Base-by-base conservation (phyloP, 2,888 invertebrate genomes). In the Cerastoderma edule region DNA sequence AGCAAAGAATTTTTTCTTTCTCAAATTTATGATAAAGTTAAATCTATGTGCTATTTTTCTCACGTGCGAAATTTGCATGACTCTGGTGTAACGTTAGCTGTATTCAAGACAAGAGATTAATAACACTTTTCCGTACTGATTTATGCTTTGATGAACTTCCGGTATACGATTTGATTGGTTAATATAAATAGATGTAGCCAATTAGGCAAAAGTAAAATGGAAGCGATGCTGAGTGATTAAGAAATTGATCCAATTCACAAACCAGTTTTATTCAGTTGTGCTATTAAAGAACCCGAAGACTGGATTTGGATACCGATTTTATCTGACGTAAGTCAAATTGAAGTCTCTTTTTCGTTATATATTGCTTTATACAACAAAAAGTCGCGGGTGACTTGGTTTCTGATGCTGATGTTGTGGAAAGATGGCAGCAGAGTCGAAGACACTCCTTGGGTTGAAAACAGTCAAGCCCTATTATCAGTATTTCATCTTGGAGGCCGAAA, bases 171-270 rank as follows among this genome's bases (percentile, higher is more conserved):
- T 53, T 66, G 56, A 78, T 78, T 78, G 78, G 78, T 32, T 66
- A 28, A 50, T 78, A 78, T 60, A 57, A 67, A 57, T 78, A 78
- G 78, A 44, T 72, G 30, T 72, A 72, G 63, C 60, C 75, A 72
- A 70, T 75, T 78, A 77, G 69, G 48, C 64, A 60, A 60, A 65
- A 72, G 71, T 71, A 74, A 72, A 72, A 77, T 77, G 77, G 77
- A 72, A 72, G 72, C 77, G 67, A 63, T 46, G 70, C 32, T 73
- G 78, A 73, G 67, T 78, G 73, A 73, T 63, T 60, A 60, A 70
- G 69, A 73, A 78, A 69, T 73, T 70, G 70, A 78, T 72, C 57
- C 68, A 13, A 27, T 8, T 27, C 28, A 27, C 28, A 27, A 56
- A 56, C 28, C 8, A 27, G 3, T 22, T 56, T 56, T 24, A 50